Base-by-base conservation (phyloP, 2,797 vertebrate genomes). In the Caiman crocodilus region DNA sequence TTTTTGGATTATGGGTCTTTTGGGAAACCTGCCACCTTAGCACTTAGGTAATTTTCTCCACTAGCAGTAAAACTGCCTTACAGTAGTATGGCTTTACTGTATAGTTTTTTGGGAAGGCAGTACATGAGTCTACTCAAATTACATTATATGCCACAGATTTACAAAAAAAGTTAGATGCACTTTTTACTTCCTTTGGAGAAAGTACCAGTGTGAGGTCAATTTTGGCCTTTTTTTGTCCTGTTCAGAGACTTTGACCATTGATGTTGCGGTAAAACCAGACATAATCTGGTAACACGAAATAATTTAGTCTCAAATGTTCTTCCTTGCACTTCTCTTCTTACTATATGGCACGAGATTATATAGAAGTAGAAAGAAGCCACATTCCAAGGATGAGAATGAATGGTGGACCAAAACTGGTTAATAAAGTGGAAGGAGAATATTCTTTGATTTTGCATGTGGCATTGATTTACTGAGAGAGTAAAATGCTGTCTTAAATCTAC, bases 401-500 rank as follows among this genome's bases (percentile, higher is more conserved):
- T 82, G 50, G 28, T 76, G n/a, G 81, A 95, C 92, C 77, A 64
- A 85, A 59, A 71, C 63, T 78, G 10, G 23, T 94, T 61, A 86
- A 92, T 91, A 35, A 21, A 86, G 13, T 79, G 20, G 16, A 59
- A 16, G 61, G 30, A 85, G 79, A 93, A 83, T 76, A 57, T 67
- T 35, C 60, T 7, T 12, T 80, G 20, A 6, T 64, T 77, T 76
- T 35, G 78, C 26, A 32, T 76, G 84, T 93, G 65, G 4, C 67
- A 26, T 90, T 94, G 88, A 42, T 90, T 26, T 87, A 50, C 58
- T 79, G 21, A 0, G 58, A 26, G 85, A 1, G 0, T 83, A 50
- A 79, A 95, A 82, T 94, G 59, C 83, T 84, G 76, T 85, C 80
- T 64, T 90, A 84, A 90, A 91, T 92, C 64, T 90, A 74, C n/a